These are phyloP conservation scores for Andrena trimmerana DNA, from an alignment of 2,888 invertebrate genomes.

Conservation along the genomic window DNA sequence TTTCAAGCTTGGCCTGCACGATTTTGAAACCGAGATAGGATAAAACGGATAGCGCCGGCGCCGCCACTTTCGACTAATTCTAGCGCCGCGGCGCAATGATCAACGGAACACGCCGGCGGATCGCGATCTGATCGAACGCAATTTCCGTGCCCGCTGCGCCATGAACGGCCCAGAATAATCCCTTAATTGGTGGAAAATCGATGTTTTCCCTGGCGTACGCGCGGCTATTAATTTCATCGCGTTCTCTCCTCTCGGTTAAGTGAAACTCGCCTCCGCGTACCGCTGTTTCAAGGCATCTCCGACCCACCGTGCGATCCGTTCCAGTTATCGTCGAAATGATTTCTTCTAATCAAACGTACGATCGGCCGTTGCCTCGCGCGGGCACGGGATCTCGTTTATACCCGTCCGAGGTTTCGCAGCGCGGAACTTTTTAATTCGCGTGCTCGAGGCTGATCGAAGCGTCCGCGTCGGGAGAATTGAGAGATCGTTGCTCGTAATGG, in stretches of 20 bases:
- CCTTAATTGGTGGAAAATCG: slow-evolving; percentile 33
- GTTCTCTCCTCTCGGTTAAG: slow-evolving; percentile 7
- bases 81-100: slow-evolving; percentile 32
- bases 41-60: slow-evolving; percentile 19
- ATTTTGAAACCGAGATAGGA: slow-evolving; percentile 29
- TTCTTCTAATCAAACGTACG: too few relatives aligned
- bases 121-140: slow-evolving; percentile 38
- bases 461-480: slow-evolving; percentile 31
- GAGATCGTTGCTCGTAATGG: slow-evolving; percentile 39
- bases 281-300: not conserved
- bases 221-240: slow-evolving; percentile 26
- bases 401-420: not conserved
- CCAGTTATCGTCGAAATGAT: too few relatives aligned
- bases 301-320: not conserved
- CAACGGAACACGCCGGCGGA: slow-evolving; percentile 39
- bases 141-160: slow-evolving; percentile 31
- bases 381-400: not conserved
- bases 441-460: slow-evolving; percentile 25
- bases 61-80: slow-evolving; percentile 43
- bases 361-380: not conserved
- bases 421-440: slow-evolving; percentile 53
- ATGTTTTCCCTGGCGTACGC: slow-evolving; percentile 33
- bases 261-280: not conserved
- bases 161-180: slow-evolving; percentile 35
- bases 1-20: slow-evolving; percentile 38